Conservation (phyloP, 2,797 vertebrate genomes). For the Psittacula derbiana region DNA sequence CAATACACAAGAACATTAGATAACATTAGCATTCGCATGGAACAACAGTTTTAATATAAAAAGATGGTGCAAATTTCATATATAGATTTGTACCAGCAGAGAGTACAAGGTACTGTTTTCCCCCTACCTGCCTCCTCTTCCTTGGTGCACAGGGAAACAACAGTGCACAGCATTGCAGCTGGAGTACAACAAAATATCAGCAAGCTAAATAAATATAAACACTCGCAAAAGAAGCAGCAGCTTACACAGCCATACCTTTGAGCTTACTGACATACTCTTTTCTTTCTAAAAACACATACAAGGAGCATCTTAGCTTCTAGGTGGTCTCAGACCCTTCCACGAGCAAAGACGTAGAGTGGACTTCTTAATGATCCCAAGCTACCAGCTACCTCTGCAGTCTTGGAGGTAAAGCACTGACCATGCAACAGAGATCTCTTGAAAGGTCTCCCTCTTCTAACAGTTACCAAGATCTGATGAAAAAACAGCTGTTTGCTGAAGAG, state of each 20-base stretch:
- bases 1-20: background rate
- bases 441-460: background rate
- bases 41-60: background rate
- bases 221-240: background rate
- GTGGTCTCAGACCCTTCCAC: background rate
- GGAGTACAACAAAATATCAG: background rate
- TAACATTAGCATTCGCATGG: background rate
- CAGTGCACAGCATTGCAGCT: background rate
- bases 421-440: background rate
- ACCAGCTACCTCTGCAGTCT: background rate
- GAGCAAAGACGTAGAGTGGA: background rate
- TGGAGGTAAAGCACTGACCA: background rate
- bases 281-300: background rate
- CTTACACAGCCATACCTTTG: background rate
- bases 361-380: background rate
- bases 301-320: background rate
- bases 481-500: background rate
- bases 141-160: background rate
- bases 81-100: background rate
- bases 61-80: background rate
- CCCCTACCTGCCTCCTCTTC: background rate
- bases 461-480: background rate
- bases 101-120: background rate
- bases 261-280: background rate
- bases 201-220: background rate